Percentiles rank a stretch among this genome's conserved stretches.
phyloP scores from a whole-genome alignment of 2,113 vertebrate genomes.

The Natator depressus region DNA sequence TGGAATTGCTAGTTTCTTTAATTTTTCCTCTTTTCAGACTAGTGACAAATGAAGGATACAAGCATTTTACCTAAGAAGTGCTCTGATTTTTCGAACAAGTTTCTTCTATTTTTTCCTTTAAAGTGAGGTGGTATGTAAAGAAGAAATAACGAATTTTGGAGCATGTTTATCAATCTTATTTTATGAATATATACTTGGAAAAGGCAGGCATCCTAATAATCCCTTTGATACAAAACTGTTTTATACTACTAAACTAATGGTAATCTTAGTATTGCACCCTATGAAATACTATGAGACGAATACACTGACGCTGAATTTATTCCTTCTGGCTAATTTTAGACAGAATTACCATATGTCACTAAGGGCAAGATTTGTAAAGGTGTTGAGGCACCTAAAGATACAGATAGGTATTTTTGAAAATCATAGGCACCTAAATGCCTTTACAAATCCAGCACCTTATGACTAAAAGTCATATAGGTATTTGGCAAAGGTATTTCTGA shows the following conservation, averaged over 20 bases:
- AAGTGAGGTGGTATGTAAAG: neutral
- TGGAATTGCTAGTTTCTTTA: neutral
- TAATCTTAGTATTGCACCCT: slow-evolving; percentile 13
- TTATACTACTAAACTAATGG: neutral
- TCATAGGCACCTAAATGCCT: slow-evolving; percentile 24
- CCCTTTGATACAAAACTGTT: neutral
- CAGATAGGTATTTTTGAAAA: neutral
- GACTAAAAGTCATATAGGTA: neutral
- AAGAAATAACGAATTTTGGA: neutral
- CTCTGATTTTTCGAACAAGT: neutral
- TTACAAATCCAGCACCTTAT: slow-evolving; percentile 28
- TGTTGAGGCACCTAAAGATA: slow-evolving; percentile 14
- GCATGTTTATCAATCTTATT: neutral
- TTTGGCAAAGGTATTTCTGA: slow-evolving; percentile 31
- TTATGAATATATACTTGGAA: neutral
- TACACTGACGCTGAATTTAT: slow-evolving; percentile 11
- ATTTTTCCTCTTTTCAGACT: neutral
- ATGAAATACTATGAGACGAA: slow-evolving; percentile 21
- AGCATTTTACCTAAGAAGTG: neutral
- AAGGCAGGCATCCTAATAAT: neutral
- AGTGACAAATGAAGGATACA: neutral
- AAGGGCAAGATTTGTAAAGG: slow-evolving; percentile 9
- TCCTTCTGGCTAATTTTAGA: neutral
- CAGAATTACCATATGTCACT: neutral
- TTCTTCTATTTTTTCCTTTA: neutral